These are phyloP conservation scores for Hofmannophila pseudospretella DNA, from an alignment of 2,888 invertebrate species.

Conservation along the genomic window DNA sequence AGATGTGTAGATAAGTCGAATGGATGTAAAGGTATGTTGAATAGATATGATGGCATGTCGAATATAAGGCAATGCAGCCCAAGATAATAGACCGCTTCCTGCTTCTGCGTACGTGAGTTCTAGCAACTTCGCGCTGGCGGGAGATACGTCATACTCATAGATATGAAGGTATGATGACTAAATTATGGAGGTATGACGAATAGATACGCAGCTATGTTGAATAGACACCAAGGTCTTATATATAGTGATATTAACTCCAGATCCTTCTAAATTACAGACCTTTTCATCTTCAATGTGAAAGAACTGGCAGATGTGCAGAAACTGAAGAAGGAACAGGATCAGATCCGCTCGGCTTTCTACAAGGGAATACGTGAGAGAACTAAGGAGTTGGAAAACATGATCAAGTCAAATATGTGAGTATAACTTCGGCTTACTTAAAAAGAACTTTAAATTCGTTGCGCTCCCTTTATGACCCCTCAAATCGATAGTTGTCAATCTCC, in stretches of 20 bases:
- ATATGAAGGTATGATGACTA: constrained; percentile 56
- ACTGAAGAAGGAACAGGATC: constrained; percentile 63
- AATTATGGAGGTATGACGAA: no score
- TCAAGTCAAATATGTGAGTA: constrained; percentile 54
- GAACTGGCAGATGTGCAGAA: constrained; percentile 52
- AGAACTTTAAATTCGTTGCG: no score
- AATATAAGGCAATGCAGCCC: constrained; percentile 77
- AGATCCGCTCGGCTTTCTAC: constrained; percentile 53
- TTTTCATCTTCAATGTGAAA: constrained; percentile 60
- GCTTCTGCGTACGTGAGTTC: constrained; percentile 73
- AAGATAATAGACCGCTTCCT: constrained; percentile 69
- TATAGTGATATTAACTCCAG: no score
- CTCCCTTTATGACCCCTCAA: no score
- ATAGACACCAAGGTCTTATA: no score
- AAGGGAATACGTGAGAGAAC: constrained; percentile 55
- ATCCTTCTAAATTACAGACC: constrained; percentile 44
- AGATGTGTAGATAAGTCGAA: no score
- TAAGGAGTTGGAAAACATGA: constrained; percentile 52
- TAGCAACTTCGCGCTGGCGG: constrained; percentile 34
- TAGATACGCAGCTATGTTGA: no score
- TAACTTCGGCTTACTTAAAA: no score
- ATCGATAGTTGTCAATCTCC: no score
- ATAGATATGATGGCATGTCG: no score
- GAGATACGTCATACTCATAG: constrained; percentile 39
- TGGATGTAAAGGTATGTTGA: no score